A percentile compares a stretch with the other conserved stretches of the same genome.
phyloP scores from a whole-genome alignment of 2,113 vertebrate genomes.

The Larimichthys crocea region DNA sequence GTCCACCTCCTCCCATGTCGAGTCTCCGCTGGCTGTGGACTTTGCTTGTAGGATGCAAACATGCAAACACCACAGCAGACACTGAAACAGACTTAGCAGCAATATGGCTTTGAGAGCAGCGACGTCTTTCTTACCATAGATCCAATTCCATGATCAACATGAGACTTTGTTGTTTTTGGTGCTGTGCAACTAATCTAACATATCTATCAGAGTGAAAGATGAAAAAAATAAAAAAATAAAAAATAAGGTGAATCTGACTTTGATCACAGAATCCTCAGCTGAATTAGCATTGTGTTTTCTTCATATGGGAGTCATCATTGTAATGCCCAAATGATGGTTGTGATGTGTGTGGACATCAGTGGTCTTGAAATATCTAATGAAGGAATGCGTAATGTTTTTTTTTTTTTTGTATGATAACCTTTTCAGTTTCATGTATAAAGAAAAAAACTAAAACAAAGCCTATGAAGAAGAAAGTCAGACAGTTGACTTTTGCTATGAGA shows the following conservation, averaged over 20 bases:
- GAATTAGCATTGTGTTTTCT: slow-evolving; percentile 24
- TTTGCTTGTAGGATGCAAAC: slow-evolving; percentile 44
- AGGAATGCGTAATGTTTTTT: slow-evolving; percentile 48
- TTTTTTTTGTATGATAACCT: slow-evolving; percentile 45
- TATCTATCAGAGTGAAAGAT: slow-evolving; percentile 24
- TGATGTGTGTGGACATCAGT: slow-evolving; percentile 54
- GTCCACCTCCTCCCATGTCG: slow-evolving; percentile 38
- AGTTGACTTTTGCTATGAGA: slow-evolving; percentile 46
- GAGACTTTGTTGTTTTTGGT: slow-evolving; percentile 43
- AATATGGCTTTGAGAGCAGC: slow-evolving; percentile 51
- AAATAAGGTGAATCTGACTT: background rate
- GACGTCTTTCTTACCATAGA: slow-evolving; percentile 35
- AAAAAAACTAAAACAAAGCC: slow-evolving; percentile 11
- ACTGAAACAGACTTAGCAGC: slow-evolving; percentile 39
- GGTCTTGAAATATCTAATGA: slow-evolving; percentile 48
- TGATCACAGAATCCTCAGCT: background rate
- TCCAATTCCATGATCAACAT: slow-evolving; percentile 9
- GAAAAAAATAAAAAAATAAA: background rate
- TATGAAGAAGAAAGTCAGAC: slow-evolving; percentile 32
- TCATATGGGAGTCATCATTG: slow-evolving; percentile 29
- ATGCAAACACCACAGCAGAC: slow-evolving; percentile 42
- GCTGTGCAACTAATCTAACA: slow-evolving; percentile 56
- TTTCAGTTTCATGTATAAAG: slow-evolving; percentile 50
- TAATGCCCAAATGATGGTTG: slow-evolving; percentile 40
- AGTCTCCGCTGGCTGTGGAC: slow-evolving; percentile 36